Evolutionary conservation across 2,797 vertebrate species (phyloP), one percentile per base, ranked within the genome.

Genomic region (Acrossocheilus wenchowensis): DNA sequence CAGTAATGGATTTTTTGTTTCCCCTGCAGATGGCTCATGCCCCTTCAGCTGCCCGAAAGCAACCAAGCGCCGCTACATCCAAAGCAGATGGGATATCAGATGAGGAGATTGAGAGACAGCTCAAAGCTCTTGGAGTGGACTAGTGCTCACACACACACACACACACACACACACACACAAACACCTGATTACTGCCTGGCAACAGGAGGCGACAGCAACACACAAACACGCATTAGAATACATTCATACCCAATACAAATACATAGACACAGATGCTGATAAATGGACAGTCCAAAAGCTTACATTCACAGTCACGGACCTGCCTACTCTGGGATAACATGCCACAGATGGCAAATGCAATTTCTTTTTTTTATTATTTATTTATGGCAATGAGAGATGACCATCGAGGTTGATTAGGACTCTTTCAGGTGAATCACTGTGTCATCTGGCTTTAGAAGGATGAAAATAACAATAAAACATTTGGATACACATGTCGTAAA

Each of bases 61-160:
- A 96, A 57, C 97, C 97, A 0, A 94, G 94, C 52, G 95, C 96
- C 36, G 94, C 96, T 9, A 92, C 95, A 68, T 94, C 96, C 73
- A 95, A 95, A 89, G 86, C 93, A 82, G 45, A 93, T 87, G 95
- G 94, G n/a, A 97, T 97, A 84, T 97, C 97, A 0, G 97, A 97
- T 84, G 97, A 97, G 91, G 97, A 97, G 90, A 97, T 97, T 66
- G 97, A 97, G 92, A 93, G 96, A 82, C 96, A 97, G 87, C 96
- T 97, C 74, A 96, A 95, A 91, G 97, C 96, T 54, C 88, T 97
- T 86, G 96, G 96, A 82, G 96, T 97, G 88, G 96, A 97, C 94
- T 97, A 96, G 92, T 26, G 11, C 77, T 17, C 52, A 83, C 60
- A n/a, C 75, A 36, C 78, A 72, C 75, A 36, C 78, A 72, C 45